phyloP scores from a whole-genome alignment of 1,140 invertebrate genomes.

The Solen grandis region DNA sequence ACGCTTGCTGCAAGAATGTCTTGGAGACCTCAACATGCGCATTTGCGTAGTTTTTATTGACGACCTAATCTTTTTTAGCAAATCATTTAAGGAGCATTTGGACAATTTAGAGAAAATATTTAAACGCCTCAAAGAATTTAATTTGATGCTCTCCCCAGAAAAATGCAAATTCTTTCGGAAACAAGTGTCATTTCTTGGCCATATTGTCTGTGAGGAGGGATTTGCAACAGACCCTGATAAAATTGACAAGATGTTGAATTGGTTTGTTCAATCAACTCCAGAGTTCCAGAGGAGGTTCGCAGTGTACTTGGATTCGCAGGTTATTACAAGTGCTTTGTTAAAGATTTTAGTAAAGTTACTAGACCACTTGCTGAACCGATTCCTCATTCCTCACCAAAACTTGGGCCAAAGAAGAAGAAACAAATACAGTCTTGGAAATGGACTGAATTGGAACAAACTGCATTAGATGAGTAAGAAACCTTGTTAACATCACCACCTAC shows the following conservation, averaged over 20 bases:
- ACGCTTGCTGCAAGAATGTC: background rate
- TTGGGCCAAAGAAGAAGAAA: background rate
- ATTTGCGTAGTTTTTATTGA: background rate
- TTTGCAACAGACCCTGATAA: slow-evolving; percentile 1
- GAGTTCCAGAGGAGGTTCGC: slow-evolving; percentile 1
- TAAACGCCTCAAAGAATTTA: background rate
- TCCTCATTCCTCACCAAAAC: background rate
- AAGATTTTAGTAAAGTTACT: background rate
- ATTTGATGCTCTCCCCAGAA: background rate
- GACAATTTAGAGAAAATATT: background rate
- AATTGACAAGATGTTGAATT: slow-evolving; percentile 5
- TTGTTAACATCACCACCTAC: background rate
- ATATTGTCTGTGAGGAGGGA: background rate
- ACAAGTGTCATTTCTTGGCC: background rate
- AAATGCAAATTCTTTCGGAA: background rate
- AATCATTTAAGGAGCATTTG: too few species aligned
- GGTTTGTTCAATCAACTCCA: background rate
- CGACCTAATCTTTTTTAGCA: background rate
- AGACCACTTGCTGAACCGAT: too few species aligned
- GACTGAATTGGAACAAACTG: background rate
- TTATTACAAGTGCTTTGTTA: slow-evolving; percentile 1
- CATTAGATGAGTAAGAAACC: background rate
- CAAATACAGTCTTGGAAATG: background rate
- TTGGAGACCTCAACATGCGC: background rate
- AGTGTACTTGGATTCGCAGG: background rate